Percentiles rank a stretch among this genome's conserved stretches.
phyloP scores from a whole-genome alignment of 2,888 invertebrate species.

The Epirrhoe alternata region DNA sequence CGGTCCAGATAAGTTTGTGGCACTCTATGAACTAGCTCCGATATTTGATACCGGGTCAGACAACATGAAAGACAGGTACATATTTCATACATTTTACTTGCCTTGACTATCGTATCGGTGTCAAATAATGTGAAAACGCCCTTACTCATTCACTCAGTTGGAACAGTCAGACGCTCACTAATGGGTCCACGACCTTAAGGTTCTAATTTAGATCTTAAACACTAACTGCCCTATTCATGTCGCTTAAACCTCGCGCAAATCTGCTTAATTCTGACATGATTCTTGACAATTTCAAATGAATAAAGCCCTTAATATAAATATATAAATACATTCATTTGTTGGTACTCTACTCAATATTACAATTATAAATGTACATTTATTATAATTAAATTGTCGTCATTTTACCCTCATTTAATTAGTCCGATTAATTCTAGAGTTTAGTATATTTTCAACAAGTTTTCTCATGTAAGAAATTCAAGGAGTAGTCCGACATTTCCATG shows the following conservation, averaged over 20 bases:
- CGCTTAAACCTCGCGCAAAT: neutral
- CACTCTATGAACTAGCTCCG: too few species aligned
- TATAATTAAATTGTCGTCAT: neutral
- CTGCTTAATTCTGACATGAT: neutral
- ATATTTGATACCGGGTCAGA: too few species aligned
- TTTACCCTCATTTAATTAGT: conserved; percentile 5
- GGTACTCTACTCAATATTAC: neutral
- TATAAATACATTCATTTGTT: neutral
- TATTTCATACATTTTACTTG: too few species aligned
- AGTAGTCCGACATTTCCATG: too few species aligned
- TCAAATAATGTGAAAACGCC: too few species aligned
- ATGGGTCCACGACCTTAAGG: too few species aligned
- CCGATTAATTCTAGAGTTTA: conserved; percentile 5
- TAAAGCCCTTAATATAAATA: neutral
- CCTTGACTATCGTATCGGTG: too few species aligned
- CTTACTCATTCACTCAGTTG: too few species aligned
- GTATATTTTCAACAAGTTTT: neutral
- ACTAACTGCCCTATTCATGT: neutral
- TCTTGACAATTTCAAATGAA: neutral
- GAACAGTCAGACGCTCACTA: too few species aligned
- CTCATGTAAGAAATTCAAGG: too few species aligned
- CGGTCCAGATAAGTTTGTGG: too few species aligned
- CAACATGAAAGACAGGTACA: too few species aligned
- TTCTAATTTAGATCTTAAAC: conserved; percentile 1
- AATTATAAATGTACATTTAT: conserved; percentile 7